phyloP scores from a whole-genome alignment of 2,113 vertebrate species.

The Pedionomus torquatus region DNA sequence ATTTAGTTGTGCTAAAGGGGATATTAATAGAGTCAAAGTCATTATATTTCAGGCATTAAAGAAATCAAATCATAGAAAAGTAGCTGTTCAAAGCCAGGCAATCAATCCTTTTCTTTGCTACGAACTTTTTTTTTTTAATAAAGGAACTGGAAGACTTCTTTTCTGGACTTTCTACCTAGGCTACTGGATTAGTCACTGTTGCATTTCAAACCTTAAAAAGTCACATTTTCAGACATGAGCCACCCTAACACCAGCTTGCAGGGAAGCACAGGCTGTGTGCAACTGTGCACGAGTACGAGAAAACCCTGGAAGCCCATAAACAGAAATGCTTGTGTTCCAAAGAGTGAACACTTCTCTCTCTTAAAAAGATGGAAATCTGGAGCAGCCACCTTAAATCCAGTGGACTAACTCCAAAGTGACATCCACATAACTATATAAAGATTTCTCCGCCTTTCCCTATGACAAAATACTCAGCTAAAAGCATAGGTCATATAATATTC shows the following conservation, averaged over 20 bases:
- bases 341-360: neutral
- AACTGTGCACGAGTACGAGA: neutral
- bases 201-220: neutral
- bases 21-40: constrained; percentile 47
- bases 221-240: neutral
- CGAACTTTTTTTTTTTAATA: neutral
- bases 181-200: neutral
- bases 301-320: neutral
- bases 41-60: constrained; percentile 14
- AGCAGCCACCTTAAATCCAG: neutral
- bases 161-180: neutral
- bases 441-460: neutral
- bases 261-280: neutral
- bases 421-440: neutral
- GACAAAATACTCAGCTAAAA: constrained; percentile 16
- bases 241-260: neutral
- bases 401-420: neutral
- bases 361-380: neutral
- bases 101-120: constrained; percentile 26
- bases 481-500: constrained; percentile 18
- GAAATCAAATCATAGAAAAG: constrained; percentile 28
- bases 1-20: constrained; percentile 25
- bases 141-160: neutral
- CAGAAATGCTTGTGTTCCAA: neutral
- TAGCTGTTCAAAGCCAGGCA: constrained; percentile 32